Percentiles rank a stretch among this genome's conserved stretches.
Evolutionary conservation across 2,113 vertebrate genomes (phyloP).

Genomic region (Scalopus aquaticus): DNA sequence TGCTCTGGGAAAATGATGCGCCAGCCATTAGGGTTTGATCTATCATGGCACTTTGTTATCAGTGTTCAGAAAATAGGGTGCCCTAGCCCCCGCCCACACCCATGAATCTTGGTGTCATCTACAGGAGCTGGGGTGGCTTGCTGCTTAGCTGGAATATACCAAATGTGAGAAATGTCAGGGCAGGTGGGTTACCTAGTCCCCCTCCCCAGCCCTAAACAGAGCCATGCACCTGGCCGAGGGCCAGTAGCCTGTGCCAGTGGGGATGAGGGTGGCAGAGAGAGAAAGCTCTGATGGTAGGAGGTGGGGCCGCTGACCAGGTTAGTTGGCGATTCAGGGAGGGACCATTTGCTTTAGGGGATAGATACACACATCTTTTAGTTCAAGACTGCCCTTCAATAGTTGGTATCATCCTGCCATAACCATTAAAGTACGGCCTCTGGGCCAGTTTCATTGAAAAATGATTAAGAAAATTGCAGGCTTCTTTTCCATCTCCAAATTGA

Average conservation of each 20-base stretch:
- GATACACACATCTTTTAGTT: background rate
- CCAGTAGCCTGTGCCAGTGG: background rate
- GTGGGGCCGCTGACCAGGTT: background rate
- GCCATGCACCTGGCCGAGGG: background rate
- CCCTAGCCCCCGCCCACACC: background rate
- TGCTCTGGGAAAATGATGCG: background rate
- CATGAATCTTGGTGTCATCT: background rate
- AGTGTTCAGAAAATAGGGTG: background rate
- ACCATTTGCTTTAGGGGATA: background rate
- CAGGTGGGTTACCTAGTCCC: background rate
- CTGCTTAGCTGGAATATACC: background rate
- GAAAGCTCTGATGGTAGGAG: background rate
- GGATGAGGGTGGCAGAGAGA: constrained; percentile 14
- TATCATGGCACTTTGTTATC: background rate
- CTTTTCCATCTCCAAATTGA: background rate
- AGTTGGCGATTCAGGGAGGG: background rate
- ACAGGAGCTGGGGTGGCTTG: background rate
- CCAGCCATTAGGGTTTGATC: background rate
- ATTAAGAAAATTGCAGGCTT: constrained; percentile 32
- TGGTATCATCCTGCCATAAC: background rate
- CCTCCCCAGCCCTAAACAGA: background rate
- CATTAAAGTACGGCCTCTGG: constrained; percentile 15
- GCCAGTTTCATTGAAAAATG: constrained; percentile 25
- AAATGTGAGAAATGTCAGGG: background rate
- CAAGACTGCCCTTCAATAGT: background rate